These are phyloP conservation scores for Mustelus asterias DNA, from an alignment of 2,113 vertebrate species.

Conservation along the genomic window DNA sequence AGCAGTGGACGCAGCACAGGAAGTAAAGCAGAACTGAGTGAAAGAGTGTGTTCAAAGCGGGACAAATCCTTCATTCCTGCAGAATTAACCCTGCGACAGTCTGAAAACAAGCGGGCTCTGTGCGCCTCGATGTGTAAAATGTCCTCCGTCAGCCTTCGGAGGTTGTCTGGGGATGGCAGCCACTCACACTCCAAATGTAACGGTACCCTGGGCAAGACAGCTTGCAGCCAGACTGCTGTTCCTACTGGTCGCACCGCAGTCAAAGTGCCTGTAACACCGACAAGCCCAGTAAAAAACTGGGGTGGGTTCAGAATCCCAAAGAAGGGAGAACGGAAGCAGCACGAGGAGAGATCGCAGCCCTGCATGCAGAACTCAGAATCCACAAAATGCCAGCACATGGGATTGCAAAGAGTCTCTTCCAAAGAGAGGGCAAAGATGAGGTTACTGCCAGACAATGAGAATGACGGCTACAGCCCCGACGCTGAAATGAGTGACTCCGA, in stretches of 20 bases:
- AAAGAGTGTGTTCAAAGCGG: conserved; percentile 57
- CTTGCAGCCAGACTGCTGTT: conserved; percentile 48
- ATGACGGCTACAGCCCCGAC: conserved; percentile 63
- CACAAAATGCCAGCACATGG: conserved; percentile 50
- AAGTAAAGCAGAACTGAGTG: conserved; percentile 55
- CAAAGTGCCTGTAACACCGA: conserved; percentile 61
- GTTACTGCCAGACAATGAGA: conserved; percentile 61
- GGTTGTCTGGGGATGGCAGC: conserved; percentile 43
- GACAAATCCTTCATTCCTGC: conserved; percentile 59
- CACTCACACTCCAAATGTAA: conserved; percentile 57
- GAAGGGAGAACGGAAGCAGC: conserved; percentile 67
- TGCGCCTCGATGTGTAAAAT: conserved; percentile 51
- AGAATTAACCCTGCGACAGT: conserved; percentile 56
- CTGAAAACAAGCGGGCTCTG: conserved; percentile 52
- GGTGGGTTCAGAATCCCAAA: conserved; percentile 93
- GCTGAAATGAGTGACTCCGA: conserved; percentile 67
- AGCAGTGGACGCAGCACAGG: conserved; percentile 51
- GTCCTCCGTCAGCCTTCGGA: conserved; percentile 46
- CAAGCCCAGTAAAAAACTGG: conserved; percentile 76
- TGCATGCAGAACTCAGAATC: conserved; percentile 51
- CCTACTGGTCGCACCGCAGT: conserved; percentile 42
- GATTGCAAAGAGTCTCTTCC: conserved; percentile 47
- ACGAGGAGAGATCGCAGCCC: conserved; percentile 46
- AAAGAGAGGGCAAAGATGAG: conserved; percentile 64
- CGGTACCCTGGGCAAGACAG: conserved; percentile 59